Percentiles rank a stretch among this genome's conserved stretches.
phyloP scores from a whole-genome alignment of 2,888 invertebrate species.

The Ormia ochracea region DNA sequence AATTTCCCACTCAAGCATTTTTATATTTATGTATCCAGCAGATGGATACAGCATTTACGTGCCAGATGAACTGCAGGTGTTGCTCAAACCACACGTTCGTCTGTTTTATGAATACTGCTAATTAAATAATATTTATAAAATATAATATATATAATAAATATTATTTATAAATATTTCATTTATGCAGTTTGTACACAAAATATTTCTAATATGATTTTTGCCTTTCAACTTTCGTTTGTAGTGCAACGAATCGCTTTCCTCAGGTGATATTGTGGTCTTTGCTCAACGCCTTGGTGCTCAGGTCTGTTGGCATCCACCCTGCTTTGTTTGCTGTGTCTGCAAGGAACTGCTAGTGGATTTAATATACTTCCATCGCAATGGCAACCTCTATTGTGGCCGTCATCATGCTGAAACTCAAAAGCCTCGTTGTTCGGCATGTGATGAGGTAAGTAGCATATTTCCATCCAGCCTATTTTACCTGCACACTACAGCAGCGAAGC shows the following conservation, averaged over 20 bases:
- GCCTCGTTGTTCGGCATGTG: slow-evolving; percentile 97
- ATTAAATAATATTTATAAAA: too few relatives aligned
- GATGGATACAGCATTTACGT: too few relatives aligned
- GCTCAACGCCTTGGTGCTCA: slow-evolving; percentile 91
- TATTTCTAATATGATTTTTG: not conserved
- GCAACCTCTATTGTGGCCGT: slow-evolving; percentile 93
- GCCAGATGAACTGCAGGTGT: too few relatives aligned
- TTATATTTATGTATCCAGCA: too few relatives aligned
- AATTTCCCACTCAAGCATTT: too few relatives aligned
- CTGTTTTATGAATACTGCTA: too few relatives aligned
- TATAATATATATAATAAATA: too few relatives aligned
- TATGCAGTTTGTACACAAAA: slow-evolving; percentile 1
- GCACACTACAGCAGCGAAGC: not conserved
- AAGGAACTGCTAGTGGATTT: slow-evolving; percentile 96
- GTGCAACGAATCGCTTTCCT: slow-evolving; percentile 90
- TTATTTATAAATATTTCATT: slow-evolving; percentile 18
- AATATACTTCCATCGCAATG: slow-evolving; percentile 96
- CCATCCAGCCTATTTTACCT: not conserved
- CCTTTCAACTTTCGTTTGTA: slow-evolving; percentile 75
- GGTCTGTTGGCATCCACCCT: slow-evolving; percentile 95
- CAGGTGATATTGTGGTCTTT: slow-evolving; percentile 94
- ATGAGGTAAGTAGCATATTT: slow-evolving; percentile 84
- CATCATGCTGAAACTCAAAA: slow-evolving; percentile 98
- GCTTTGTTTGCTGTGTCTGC: slow-evolving; percentile 95
- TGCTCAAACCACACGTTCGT: too few relatives aligned